phyloP scores from a whole-genome alignment of 2,113 vertebrate species.

The Phoenicopterus ruber region DNA sequence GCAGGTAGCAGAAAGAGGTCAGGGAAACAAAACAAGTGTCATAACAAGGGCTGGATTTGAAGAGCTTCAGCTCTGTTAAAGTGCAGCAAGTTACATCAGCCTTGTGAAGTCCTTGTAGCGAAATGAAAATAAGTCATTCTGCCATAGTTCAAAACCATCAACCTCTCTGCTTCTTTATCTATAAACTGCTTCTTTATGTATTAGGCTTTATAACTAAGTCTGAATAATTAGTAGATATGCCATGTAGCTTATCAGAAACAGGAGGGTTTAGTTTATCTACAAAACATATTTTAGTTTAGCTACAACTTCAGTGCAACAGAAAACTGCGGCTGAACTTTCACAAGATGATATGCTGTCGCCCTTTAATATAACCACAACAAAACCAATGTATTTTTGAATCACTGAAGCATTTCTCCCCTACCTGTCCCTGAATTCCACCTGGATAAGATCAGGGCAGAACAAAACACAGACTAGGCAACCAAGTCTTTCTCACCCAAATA shows the following conservation, averaged over 20 bases:
- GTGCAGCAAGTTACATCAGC: neutral
- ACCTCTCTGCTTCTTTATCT: neutral
- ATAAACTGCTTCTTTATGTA: neutral
- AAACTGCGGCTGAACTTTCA: neutral
- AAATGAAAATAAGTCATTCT: neutral
- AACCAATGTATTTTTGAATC: neutral
- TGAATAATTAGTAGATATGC: neutral
- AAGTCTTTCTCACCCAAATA: neutral
- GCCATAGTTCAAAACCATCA: neutral
- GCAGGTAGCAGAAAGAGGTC: neutral
- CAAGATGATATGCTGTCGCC: neutral
- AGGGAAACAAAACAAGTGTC: neutral
- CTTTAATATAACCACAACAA: neutral
- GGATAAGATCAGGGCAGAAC: neutral
- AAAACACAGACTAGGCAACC: neutral
- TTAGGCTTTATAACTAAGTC: neutral
- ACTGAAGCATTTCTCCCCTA: neutral
- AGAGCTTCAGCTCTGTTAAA: neutral
- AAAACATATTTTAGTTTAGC: neutral
- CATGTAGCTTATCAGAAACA: neutral
- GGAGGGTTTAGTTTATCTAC: neutral
- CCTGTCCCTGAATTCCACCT: neutral
- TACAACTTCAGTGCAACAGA: neutral
- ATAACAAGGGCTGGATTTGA: neutral
- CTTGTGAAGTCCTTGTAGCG: neutral